Percentiles rank a stretch among this genome's conserved stretches.
These are phyloP conservation scores for Heteromormyrus szaboi DNA, from an alignment of 2,797 vertebrate genomes.

Conservation along the genomic window DNA sequence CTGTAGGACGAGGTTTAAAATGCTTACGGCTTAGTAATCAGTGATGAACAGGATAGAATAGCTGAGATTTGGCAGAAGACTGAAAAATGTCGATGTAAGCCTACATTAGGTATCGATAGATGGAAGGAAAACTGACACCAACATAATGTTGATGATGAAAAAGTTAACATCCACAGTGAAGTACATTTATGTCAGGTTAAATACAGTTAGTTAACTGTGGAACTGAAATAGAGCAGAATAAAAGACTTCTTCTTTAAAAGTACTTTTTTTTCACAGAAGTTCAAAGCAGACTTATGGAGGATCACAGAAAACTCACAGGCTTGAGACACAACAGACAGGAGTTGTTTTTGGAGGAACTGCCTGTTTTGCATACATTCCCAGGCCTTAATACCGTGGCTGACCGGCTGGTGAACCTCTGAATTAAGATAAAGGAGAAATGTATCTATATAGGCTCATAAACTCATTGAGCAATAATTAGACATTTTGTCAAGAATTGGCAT, in stretches of 20 bases:
- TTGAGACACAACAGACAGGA: not conserved
- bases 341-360: not conserved
- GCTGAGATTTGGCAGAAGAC: not conserved
- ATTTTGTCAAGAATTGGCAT: slow-evolving; percentile 30
- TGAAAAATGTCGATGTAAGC: not conserved
- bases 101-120: not conserved
- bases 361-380: not conserved
- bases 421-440: slow-evolving; percentile 39
- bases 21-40: not conserved
- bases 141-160: not conserved
- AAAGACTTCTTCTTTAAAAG: not conserved
- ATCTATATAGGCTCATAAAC: slow-evolving; percentile 35
- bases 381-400: slow-evolving; percentile 5
- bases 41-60: not conserved
- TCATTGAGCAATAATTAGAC: slow-evolving; percentile 40
- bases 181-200: not conserved
- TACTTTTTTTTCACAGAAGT: not conserved
- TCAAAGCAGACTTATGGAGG: not conserved
- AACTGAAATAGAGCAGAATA: not conserved
- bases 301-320: not conserved
- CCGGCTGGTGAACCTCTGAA: slow-evolving; percentile 33
- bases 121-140: not conserved
- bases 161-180: not conserved
- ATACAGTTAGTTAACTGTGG: not conserved
- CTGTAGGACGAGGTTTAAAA: not conserved